Evolutionary conservation across 2,113 vertebrate species (phyloP).

Genomic region (Lynx canadensis): DNA sequence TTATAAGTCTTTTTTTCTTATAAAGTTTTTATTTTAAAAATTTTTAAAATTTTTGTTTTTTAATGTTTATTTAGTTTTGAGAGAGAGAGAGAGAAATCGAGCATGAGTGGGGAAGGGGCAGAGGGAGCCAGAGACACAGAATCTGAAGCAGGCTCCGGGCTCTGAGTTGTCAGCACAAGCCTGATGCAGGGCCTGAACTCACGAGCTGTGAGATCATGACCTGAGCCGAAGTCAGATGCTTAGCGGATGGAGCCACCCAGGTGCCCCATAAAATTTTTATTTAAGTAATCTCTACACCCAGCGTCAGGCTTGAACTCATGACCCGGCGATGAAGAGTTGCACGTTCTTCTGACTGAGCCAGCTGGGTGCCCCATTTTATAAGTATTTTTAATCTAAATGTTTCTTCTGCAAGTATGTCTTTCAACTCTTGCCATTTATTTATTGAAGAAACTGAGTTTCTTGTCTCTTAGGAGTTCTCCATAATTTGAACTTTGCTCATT

Average conservation of each 20-base stretch:
- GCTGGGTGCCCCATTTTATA: background rate
- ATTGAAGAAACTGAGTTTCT: background rate
- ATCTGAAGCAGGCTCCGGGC: background rate
- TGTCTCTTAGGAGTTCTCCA: background rate
- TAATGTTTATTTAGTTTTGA: background rate
- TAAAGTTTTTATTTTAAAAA: background rate
- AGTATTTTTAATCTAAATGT: background rate
- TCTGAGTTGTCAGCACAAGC: background rate
- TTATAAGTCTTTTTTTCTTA: background rate
- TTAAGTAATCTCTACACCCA: no score
- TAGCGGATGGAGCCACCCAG: no score
- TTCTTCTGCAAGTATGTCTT: background rate
- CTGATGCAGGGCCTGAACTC: fast-evolving
- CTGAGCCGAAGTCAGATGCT: no score
- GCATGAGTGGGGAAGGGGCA: background rate
- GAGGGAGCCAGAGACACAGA: background rate
- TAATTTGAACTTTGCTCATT: constrained; percentile 12
- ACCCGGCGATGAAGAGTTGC: background rate
- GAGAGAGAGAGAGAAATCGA: background rate
- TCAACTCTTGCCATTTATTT: background rate
- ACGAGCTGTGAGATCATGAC: background rate
- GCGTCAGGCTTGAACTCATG: background rate
- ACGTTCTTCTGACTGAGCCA: no score
- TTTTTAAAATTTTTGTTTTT: background rate
- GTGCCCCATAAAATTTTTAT: no score